Evolutionary conservation across 1,140 invertebrate species (phyloP), one percentile per base, ranked within the genome.

Genomic region (Panagrolaimus sp.): DNA sequence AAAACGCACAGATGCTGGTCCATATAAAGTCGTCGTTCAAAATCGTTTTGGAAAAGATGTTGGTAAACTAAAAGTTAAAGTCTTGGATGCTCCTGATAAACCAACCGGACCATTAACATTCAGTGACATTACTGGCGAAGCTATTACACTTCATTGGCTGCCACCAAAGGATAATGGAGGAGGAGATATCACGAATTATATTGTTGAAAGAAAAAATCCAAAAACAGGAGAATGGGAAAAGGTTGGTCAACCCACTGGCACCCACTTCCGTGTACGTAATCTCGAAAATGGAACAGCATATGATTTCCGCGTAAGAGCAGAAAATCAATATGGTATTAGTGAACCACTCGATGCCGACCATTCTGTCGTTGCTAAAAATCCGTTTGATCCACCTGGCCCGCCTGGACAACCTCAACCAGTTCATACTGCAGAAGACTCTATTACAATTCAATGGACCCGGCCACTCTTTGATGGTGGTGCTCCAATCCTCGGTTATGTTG

Each of bases 251-350:
- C 97, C 93, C 80, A 89, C 93, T 31, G 89, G 91, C 65, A 89
- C 92, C 79, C 90, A 91, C 84, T 87, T 91, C 57, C 88, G 92
- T 61, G 90, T 97, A 16, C 89, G 92, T 61, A 97, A 97, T 83
- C 85, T 99, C 31, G 89, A 88, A 1, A 89, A 96, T 23, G 93
- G 92, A 45, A 88, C 88, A 72, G 89, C 92, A 43, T 98, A 98
- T 83, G 94, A 98, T 74, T 98, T 99, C 88, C 88, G 94, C 69
- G 94, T 98, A 1, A 90, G 93, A 44, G 96, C 96, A 27, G 96
- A 98, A 84, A 99, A 98, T 86, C 93, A 97, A 66, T 76, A 73
- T 63, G 63, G 71, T 45, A 23, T 73, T 27, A 94, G 95, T 48
- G 94, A 98, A 74, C 92, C 93, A 7, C 90, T 90, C 9, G 88